Percentiles rank a stretch among this genome's conserved stretches.
phyloP scores from a whole-genome alignment of 2,113 vertebrate species.

The Muntiacus reevesi region DNA sequence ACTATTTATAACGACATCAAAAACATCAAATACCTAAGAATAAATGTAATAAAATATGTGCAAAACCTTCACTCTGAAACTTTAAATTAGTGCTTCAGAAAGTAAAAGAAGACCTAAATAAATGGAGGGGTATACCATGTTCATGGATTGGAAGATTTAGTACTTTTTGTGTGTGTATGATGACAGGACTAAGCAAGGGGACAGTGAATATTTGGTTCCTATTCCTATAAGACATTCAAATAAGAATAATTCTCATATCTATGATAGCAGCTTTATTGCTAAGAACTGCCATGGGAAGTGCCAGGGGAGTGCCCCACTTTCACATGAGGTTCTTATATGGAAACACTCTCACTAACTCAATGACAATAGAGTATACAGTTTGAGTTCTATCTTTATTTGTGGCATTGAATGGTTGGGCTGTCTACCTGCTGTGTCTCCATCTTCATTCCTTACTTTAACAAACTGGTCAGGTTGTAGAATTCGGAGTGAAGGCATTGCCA shows the following conservation, averaged over 20 bases:
- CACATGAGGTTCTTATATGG: background rate
- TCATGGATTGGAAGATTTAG: background rate
- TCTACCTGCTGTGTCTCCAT: background rate
- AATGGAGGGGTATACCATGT: background rate
- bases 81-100: background rate
- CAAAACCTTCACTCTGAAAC: background rate
- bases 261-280: background rate
- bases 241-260: background rate
- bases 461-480: background rate
- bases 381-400: background rate
- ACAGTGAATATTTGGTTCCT: background rate
- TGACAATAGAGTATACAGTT: background rate
- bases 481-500: background rate
- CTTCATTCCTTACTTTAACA: slow-evolving; percentile 21
- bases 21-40: background rate
- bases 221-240: background rate
- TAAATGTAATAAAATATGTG: background rate
- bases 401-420: background rate
- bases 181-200: background rate
- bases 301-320: background rate
- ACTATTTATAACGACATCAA: background rate
- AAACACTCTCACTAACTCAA: background rate
- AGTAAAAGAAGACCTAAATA: background rate
- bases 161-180: background rate
- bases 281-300: background rate